Evolutionary conservation across 2,113 vertebrate genomes (phyloP).

Genomic region (Noturus placidus): DNA sequence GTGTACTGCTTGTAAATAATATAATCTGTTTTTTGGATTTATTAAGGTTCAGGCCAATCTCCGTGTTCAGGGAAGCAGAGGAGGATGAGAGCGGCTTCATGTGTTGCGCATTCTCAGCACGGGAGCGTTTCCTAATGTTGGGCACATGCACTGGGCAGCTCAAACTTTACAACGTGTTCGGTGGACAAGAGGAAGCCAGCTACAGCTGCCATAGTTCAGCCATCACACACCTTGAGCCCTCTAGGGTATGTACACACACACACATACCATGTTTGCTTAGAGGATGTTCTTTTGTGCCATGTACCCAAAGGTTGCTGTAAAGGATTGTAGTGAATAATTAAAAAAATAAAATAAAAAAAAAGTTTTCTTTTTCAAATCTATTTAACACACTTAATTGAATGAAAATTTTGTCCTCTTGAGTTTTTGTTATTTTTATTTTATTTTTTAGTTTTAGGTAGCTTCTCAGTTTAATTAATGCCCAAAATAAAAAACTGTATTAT

Average conservation of each 20-base stretch:
- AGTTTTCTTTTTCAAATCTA: background rate
- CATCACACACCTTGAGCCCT: conserved; percentile 96
- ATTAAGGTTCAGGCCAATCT: conserved; percentile 93
- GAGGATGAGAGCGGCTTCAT: conserved; percentile 98
- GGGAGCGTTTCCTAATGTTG: conserved; percentile 96
- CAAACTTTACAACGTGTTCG: conserved; percentile 97
- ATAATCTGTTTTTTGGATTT: conserved; percentile 1
- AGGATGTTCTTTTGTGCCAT: background rate
- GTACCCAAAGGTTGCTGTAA: background rate
- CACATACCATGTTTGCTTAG: background rate
- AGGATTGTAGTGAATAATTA: background rate
- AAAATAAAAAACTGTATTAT: background rate
- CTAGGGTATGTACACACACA: conserved; percentile 74
- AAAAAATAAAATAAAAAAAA: background rate
- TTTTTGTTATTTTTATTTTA: too few species aligned
- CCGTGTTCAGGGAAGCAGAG: conserved; percentile 95
- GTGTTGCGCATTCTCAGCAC: conserved; percentile 96
- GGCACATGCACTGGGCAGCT: conserved; percentile 95
- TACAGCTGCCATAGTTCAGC: conserved; percentile 97
- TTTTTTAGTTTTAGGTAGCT: background rate
- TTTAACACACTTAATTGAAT: background rate
- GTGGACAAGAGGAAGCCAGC: conserved; percentile 96
- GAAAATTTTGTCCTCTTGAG: background rate
- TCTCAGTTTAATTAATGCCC: background rate
- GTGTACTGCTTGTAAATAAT: background rate